Evolutionary conservation across 1,140 invertebrate species (phyloP).

Genomic region (Stratiolaelaps scimitus): DNA sequence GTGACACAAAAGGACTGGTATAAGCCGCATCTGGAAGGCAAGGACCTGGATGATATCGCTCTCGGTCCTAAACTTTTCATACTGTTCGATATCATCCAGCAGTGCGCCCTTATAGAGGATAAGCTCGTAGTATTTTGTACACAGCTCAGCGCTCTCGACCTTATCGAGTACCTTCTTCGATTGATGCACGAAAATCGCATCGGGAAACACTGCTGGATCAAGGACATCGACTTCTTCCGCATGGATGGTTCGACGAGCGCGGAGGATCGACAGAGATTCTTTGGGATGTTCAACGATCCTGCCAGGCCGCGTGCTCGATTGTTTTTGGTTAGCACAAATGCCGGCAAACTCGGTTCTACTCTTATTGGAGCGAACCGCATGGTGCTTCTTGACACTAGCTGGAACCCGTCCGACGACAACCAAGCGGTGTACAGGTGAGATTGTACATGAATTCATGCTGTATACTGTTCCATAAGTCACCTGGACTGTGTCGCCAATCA

Average conservation of each 20-base stretch:
- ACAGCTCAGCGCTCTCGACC: constrained; percentile 19
- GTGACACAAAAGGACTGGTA: background rate
- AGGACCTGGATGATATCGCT: background rate
- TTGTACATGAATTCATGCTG: no score
- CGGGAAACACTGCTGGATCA: constrained; percentile 53
- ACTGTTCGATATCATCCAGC: constrained; percentile 8
- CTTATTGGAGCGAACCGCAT: constrained; percentile 88
- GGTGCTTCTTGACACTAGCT: constrained; percentile 92
- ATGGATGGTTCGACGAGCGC: constrained; percentile 74
- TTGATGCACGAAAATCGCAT: constrained; percentile 10
- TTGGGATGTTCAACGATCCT: constrained; percentile 67
- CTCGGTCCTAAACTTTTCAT: constrained; percentile 17
- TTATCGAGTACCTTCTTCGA: constrained; percentile 1
- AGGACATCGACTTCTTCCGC: constrained; percentile 69
- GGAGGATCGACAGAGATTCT: constrained; percentile 60
- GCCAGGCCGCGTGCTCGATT: constrained; percentile 62
- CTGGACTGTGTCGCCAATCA: no score
- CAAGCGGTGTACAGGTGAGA: constrained; percentile 59
- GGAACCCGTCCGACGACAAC: constrained; percentile 93
- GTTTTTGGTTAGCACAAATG: constrained; percentile 88
- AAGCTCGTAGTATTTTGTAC: constrained; percentile 21
- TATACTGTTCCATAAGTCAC: no score
- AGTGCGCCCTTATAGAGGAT: background rate
- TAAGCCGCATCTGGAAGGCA: background rate
- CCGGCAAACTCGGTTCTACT: constrained; percentile 90